Evolutionary conservation across 2,797 vertebrate species (phyloP).

Genomic region (Chelon auratus): DNA sequence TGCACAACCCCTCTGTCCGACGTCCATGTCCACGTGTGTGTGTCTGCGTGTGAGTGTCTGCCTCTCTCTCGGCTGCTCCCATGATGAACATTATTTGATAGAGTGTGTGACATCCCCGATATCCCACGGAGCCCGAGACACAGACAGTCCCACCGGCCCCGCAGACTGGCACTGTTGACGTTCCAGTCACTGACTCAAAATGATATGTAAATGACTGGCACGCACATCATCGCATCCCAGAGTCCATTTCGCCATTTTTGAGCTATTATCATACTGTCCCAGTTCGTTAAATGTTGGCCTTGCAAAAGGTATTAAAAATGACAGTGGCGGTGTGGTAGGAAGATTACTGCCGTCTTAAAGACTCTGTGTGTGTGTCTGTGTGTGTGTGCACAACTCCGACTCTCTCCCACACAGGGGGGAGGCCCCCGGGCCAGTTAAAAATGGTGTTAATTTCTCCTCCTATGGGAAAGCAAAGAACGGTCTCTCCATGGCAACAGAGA

Average conservation of each 20-base stretch:
- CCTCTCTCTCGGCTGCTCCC: conserved; percentile 51
- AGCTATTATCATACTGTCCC: conserved; percentile 68
- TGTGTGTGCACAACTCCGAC: conserved; percentile 76
- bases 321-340: conserved; percentile 64
- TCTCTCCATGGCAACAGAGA: conserved; percentile 90
- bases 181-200: conserved; percentile 66
- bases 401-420: conserved; percentile 83
- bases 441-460: conserved; percentile 90
- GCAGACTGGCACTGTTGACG: conserved; percentile 64
- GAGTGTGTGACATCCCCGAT: conserved; percentile 72
- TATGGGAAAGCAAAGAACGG: conserved; percentile 88
- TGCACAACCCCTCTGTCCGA: conserved; percentile 66
- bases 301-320: conserved; percentile 73
- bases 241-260: conserved; percentile 58
- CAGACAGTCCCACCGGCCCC: conserved; percentile 59
- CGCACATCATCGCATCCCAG: conserved; percentile 64
- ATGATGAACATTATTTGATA: conserved; percentile 75
- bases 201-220: conserved; percentile 62
- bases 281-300: conserved; percentile 70
- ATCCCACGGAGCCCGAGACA: conserved; percentile 60
- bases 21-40: not conserved
- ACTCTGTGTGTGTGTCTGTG: conserved; percentile 26
- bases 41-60: conserved; percentile 34
- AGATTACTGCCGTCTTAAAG: conserved; percentile 76
- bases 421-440: conserved; percentile 88